Base-by-base conservation (phyloP, 1,140 invertebrate genomes). In the Meteorus sp. region DNA sequence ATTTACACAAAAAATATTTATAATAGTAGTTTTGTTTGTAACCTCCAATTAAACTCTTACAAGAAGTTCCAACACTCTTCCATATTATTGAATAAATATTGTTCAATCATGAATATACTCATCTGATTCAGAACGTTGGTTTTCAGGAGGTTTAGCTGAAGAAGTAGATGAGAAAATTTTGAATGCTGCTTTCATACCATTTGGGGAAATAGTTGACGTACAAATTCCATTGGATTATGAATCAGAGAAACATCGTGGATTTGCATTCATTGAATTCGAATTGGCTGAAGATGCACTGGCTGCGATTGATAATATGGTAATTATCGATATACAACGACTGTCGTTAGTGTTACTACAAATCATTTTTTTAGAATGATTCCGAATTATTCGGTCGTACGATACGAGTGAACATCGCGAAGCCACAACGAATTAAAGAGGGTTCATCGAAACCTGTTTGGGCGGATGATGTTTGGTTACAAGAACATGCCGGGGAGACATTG, bases 251-350 rank as follows among this genome's bases (percentile, higher is more conserved):
- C 95, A 98, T 73, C 84, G 95, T 76, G 96, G 96, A 37, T 99
- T 99, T 83, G 95, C 95, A 1, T 99, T 99, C 78, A 90, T 99
- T 65, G 97, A 99, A 82, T 99, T 97, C 83, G 97, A 99, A 83
- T 85, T 85, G 61, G 85, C 88, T 6, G 90, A 95, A 84, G 97
- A 99, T 88, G 96, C 97, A 45, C 89, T 92, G 15, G 92, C 95
- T 48, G 96, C 98, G 27, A 98, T 99, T 73, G 97, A 99, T 81
- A 99, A 99, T 72, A 98, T 99, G 97, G 93, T 95, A 84, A 71
- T 56, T 54, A n/a, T 4, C 17, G 4, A 7, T n/a, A n/a, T n/a
- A n/a, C n/a, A n/a, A n/a, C n/a, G n/a, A n/a, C n/a, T n/a, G n/a
- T n/a, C n/a, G n/a, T n/a, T n/a, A n/a, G n/a, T n/a, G n/a, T n/a